phyloP scores from a whole-genome alignment of 2,888 invertebrate species.

The Pheosia tremula region DNA sequence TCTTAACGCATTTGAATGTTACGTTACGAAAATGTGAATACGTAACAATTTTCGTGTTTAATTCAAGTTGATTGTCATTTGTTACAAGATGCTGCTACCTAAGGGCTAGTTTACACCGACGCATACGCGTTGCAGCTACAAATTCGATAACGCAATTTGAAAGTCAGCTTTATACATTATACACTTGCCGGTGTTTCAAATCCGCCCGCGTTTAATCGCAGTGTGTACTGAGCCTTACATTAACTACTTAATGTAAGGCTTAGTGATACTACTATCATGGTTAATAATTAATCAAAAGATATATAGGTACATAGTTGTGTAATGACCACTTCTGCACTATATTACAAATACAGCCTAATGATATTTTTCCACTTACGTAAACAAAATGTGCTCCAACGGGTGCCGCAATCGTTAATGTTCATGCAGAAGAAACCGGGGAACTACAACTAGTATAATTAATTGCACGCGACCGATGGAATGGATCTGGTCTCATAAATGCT shows the following conservation, averaged over 20 bases:
- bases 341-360: conserved; percentile 13
- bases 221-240: no score
- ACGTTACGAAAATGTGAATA: conserved; percentile 45
- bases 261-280: no score
- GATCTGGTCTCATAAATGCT: conserved; percentile 18
- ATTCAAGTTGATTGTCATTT: conserved; percentile 17
- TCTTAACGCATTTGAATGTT: conserved; percentile 34
- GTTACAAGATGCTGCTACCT: conserved; percentile 8
- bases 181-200: no score
- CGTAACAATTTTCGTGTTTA: conserved; percentile 24
- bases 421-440: conserved; percentile 27
- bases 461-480: conserved; percentile 34
- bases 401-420: conserved; percentile 28
- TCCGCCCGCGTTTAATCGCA: no score
- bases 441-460: conserved; percentile 33
- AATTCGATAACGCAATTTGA: no score
- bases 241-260: no score
- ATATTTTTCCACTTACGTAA: conserved; percentile 28
- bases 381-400: conserved; percentile 20
- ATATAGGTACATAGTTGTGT: not conserved
- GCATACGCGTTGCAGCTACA: not conserved
- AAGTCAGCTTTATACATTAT: no score
- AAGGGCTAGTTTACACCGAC: not conserved
- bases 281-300: no score
- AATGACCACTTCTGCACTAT: not conserved